Percentiles rank a stretch among this genome's conserved stretches.
Evolutionary conservation across 2,797 vertebrate genomes (phyloP).

Genomic region (Odontamblyopus lacepedii): DNA sequence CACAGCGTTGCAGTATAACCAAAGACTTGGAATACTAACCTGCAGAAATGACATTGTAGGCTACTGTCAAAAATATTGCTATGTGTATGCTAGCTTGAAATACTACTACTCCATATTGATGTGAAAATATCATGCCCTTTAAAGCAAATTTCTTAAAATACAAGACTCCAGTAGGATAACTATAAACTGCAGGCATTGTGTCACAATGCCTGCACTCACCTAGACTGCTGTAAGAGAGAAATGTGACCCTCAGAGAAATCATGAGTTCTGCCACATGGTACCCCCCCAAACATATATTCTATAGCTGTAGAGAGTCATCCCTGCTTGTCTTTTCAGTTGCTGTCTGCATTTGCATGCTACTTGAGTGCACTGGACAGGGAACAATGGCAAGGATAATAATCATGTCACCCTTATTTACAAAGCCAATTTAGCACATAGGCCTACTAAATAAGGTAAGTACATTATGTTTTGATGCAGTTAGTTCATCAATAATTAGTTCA

Average conservation of each 20-base stretch:
- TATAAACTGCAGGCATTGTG: neutral
- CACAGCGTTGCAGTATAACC: neutral
- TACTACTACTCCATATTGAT: neutral
- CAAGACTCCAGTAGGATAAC: neutral
- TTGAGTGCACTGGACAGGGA: neutral
- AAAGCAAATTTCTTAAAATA: neutral
- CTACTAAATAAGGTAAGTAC: neutral
- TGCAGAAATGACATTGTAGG: neutral
- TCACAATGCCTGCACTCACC: constrained; percentile 13
- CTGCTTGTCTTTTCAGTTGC: constrained; percentile 5
- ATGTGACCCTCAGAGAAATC: constrained; percentile 23
- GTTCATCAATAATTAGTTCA: too few relatives aligned
- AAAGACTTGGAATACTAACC: neutral
- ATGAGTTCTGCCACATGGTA: constrained; percentile 22
- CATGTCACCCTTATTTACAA: neutral
- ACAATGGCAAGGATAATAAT: constrained; percentile 13
- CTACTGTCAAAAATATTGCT: neutral
- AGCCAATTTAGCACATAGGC: neutral
- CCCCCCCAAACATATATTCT: constrained; percentile 30
- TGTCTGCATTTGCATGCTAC: neutral
- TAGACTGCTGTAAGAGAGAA: constrained; percentile 26
- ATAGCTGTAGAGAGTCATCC: constrained; percentile 39
- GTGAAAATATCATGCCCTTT: neutral
- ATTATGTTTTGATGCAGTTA: too few relatives aligned
- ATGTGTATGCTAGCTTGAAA: neutral